Evolutionary conservation across 2,113 vertebrate genomes (phyloP).

Genomic region (Apus apus): DNA sequence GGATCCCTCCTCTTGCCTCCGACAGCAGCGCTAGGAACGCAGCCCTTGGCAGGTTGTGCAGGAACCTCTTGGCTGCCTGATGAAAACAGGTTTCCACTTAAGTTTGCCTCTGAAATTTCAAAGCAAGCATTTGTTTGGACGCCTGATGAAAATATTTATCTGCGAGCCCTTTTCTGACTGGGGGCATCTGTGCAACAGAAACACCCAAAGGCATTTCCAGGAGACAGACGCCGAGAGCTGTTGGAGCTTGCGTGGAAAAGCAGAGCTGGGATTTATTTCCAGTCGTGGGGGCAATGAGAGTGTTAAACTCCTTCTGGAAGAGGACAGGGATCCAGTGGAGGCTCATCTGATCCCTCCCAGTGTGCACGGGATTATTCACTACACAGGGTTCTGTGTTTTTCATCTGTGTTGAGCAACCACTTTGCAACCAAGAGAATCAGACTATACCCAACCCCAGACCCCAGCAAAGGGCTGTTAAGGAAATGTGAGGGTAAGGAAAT

Average conservation of each 20-base stretch:
- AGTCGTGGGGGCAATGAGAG: not conserved
- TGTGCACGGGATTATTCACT: not conserved
- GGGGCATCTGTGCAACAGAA: not conserved
- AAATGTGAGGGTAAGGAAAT: not conserved
- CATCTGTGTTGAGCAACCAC: not conserved
- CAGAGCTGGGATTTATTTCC: not conserved
- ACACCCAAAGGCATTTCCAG: not conserved
- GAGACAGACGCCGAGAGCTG: not conserved
- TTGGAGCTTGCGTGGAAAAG: not conserved
- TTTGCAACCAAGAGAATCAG: not conserved
- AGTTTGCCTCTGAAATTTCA: not conserved
- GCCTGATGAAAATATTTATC: not conserved
- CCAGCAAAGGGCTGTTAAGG: not conserved
- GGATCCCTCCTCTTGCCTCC: not conserved
- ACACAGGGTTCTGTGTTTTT: not conserved
- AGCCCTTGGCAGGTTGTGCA: not conserved
- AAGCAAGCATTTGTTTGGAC: not conserved
- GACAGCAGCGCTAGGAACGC: not conserved
- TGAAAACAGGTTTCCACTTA: not conserved
- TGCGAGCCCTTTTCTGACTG: not conserved
- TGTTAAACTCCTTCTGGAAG: not conserved
- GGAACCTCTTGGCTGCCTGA: not conserved
- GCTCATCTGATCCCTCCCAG: not conserved
- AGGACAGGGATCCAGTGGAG: not conserved
- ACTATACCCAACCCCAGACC: not conserved